Base-by-base conservation (phyloP, 2,888 invertebrate genomes). In the Clivina fossor region DNA sequence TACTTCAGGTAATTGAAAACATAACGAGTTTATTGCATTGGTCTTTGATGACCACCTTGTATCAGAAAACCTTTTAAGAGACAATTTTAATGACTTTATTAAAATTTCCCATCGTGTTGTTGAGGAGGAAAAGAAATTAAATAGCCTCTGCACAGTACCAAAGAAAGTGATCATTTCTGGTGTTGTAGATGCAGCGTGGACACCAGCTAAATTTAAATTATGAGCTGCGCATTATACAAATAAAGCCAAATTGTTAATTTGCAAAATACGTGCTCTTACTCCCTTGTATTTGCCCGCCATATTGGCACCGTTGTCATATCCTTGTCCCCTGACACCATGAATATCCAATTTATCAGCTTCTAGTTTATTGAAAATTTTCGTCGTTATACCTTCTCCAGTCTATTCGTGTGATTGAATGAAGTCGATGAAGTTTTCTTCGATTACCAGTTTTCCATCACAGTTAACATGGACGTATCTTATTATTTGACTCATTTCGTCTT, bases 251-350 rank as follows among this genome's bases (percentile, higher is more conserved):
- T 54, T 43, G 44, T 60, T 51, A 58, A 43, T 43, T 35, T 59
- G 38, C 26, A 55, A 55, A 49, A 56, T 58, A 40, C 48, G 44
- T 8, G 51, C 35, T 51, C 56, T 44, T 19, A 58, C 56, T 40
- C 58, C 58, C 19, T 46, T 58, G 24, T 51, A 44, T 22, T 44
- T 26, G 22, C 58, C 61, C 33, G 53, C 57, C 63, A 63, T 62
- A 44, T 62, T 62, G 15, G 59, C 55, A 3, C 61, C 62, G 48
- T 63, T 63, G 56, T 62, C 60, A 30, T 60, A 63, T 3, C 61
- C 41, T n/a, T 26, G 26, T 5, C 26, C 26, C 8, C 26, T 26
- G 8, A 26, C 26, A 26, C 8, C 8, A 7, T 26, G 7, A 26
- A 26, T 26, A 26, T 26, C 26, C 5, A 26, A 9, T 26, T 8